Conservation (phyloP, 2,797 vertebrate species). For the Anguilla megastoma region DNA sequence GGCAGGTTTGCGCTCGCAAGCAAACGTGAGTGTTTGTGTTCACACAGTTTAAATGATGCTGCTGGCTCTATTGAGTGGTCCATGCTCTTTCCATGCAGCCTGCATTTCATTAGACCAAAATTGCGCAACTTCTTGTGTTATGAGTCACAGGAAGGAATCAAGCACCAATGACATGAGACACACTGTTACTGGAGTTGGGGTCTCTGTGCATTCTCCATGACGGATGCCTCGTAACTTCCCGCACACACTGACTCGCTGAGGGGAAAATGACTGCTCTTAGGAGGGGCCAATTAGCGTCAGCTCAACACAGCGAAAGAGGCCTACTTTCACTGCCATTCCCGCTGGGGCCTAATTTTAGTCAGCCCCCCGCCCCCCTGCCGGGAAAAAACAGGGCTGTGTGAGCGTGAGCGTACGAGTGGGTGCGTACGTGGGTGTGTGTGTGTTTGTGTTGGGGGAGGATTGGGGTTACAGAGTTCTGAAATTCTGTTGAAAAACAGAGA, state of each 20-base stretch:
- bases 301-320: not conserved
- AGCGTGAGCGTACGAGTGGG: not conserved
- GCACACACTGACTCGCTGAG: not conserved
- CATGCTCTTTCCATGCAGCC: not conserved
- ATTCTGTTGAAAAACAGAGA: conserved; percentile 17
- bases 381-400: not conserved
- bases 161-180: not conserved
- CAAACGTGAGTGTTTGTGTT: not conserved
- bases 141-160: not conserved
- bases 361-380: not conserved
- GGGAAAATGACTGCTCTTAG: conserved; percentile 16
- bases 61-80: not conserved
- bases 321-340: conserved; percentile 2
- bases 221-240: not conserved
- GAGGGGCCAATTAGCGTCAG: not conserved
- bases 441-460: not conserved
- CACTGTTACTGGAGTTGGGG: not conserved
- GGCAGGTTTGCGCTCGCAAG: not conserved
- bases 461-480: not conserved
- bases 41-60: not conserved
- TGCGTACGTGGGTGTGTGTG: not conserved
- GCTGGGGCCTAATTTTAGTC: not conserved
- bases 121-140: not conserved
- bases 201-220: not conserved
- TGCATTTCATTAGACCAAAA: not conserved